Evolutionary conservation across 2,113 vertebrate genomes (phyloP).

Genomic region (Plecturocebus donacophilus): DNA sequence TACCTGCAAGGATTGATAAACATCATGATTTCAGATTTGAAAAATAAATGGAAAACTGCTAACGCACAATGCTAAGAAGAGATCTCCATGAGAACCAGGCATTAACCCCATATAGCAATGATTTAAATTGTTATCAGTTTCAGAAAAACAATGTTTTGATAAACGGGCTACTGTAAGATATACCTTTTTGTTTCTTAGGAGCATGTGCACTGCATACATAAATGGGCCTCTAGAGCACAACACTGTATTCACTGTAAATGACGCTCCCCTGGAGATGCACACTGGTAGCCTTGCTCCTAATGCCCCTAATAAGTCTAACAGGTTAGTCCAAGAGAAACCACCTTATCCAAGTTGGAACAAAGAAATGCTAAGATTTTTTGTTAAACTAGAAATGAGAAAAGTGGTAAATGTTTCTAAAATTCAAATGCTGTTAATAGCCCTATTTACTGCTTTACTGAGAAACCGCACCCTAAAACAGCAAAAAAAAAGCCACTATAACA

Average conservation of each 20-base stretch:
- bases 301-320: not conserved
- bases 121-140: conserved; percentile 10
- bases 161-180: not conserved
- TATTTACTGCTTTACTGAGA: conserved; percentile 37
- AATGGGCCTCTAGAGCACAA: not conserved
- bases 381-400: conserved; percentile 37
- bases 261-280: not conserved
- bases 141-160: conserved; percentile 24
- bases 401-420: not conserved
- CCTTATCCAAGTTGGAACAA: not conserved
- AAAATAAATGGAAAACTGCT: conserved; percentile 10
- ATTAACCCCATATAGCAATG: not conserved
- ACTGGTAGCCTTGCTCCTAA: not conserved
- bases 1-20: not conserved
- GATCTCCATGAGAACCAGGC: not conserved
- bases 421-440: not conserved
- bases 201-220: not conserved
- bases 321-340: conserved; percentile 41
- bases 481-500: not conserved
- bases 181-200: not conserved
- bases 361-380: conserved; percentile 1
- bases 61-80: not conserved
- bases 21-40: not conserved
- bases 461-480: conserved; percentile 30
- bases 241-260: not conserved